A percentile compares a stretch with the other conserved stretches of the same genome.
Evolutionary conservation across 2,888 invertebrate genomes (phyloP).

Genomic region (Bursaphelenchus okinawaensis): DNA sequence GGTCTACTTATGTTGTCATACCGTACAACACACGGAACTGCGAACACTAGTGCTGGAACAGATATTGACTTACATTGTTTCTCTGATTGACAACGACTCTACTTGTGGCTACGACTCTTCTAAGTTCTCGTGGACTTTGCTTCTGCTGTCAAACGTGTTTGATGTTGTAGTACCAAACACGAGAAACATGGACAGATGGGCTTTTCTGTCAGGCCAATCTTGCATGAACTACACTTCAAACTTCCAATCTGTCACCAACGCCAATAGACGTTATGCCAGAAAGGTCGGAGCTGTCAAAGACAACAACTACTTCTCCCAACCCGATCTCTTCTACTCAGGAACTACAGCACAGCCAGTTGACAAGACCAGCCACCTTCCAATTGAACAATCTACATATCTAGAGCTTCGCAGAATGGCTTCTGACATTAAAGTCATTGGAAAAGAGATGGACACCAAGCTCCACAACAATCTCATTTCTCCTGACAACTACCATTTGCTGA

Average conservation of each 20-base stretch:
- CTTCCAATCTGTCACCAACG: not conserved
- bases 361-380: not conserved
- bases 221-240: conserved; percentile 1
- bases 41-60: conserved; percentile 13
- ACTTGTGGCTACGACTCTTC: conserved; percentile 5
- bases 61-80: not conserved
- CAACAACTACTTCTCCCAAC: conserved; percentile 2
- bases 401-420: not conserved
- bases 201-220: conserved; percentile 20
- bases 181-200: conserved; percentile 26
- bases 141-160: conserved; percentile 25
- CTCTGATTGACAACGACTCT: not conserved
- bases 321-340: not conserved
- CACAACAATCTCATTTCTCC: conserved; percentile 6
- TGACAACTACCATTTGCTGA: not conserved
- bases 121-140: conserved; percentile 24
- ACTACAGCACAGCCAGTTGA: not conserved
- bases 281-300: conserved; percentile 10
- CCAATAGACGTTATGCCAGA: not conserved
- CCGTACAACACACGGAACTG: conserved; percentile 17
- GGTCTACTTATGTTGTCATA: conserved; percentile 25
- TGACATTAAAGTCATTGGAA: not conserved
- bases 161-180: conserved; percentile 28
- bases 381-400: not conserved
- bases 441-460: conserved; percentile 9